Evolutionary conservation across 1,140 invertebrate genomes (phyloP).

Genomic region (Magallana angulata): DNA sequence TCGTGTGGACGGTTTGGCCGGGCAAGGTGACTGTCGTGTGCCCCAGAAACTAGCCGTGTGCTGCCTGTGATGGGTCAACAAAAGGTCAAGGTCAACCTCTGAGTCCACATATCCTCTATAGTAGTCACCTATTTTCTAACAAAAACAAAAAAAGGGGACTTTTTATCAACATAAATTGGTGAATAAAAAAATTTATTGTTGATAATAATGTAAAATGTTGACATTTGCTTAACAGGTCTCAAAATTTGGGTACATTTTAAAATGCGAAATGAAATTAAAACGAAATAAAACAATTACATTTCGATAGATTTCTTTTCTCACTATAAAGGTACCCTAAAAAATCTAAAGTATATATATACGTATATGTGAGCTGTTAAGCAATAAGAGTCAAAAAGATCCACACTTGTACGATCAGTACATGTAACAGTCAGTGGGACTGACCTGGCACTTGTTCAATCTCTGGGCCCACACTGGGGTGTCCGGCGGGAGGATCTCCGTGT

Average conservation of each 20-base stretch:
- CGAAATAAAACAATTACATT: no score
- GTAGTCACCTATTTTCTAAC: conserved; percentile 79
- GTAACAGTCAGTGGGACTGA: conserved; percentile 45
- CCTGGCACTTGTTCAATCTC: conserved; percentile 76
- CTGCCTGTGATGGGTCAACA: conserved; percentile 79
- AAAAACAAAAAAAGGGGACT: background rate
- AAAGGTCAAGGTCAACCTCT: conserved; percentile 77
- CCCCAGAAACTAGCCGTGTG: conserved; percentile 80
- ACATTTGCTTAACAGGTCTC: no score
- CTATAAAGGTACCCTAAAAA: no score
- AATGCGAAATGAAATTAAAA: no score
- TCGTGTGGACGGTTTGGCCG: conserved; percentile 76
- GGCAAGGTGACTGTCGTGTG: conserved; percentile 77
- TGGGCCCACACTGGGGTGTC: conserved; percentile 75
- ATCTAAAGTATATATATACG: no score
- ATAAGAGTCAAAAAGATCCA: no score
- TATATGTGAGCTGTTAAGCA: no score
- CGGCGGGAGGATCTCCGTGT: conserved; percentile 63
- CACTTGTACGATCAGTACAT: no score
- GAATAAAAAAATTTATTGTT: no score
- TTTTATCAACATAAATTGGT: background rate
- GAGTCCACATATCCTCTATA: conserved; percentile 78
- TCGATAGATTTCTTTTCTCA: no score
- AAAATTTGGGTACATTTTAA: no score
- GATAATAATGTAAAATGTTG: no score